Percentiles rank a stretch among this genome's conserved stretches.
phyloP scores from a whole-genome alignment of 1,140 invertebrate species.

The Euura saliciscinereae region DNA sequence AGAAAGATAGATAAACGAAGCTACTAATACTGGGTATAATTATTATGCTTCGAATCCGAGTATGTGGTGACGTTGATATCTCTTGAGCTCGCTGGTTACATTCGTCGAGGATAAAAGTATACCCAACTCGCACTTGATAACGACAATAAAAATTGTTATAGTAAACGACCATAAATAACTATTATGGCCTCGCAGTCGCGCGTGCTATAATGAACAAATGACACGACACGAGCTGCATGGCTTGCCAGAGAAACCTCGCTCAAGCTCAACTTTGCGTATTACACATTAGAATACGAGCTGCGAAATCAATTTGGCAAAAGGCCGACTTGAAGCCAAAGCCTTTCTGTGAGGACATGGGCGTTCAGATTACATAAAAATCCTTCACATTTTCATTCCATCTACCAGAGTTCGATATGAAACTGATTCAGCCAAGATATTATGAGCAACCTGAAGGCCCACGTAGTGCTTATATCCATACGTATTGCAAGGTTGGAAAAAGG shows the following conservation, averaged over 20 bases:
- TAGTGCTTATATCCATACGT: constrained; percentile 46
- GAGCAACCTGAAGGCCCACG: constrained; percentile 55
- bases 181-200: constrained; percentile 55
- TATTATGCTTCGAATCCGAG: no score
- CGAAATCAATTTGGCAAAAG: constrained; percentile 58
- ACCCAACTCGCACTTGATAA: no score
- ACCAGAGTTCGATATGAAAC: not conserved
- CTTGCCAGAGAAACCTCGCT: constrained; percentile 57
- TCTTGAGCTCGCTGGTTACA: no score
- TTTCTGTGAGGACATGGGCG: constrained; percentile 61
- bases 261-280: constrained; percentile 27
- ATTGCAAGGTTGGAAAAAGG: constrained; percentile 46
- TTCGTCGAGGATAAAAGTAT: no score
- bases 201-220: constrained; percentile 62
- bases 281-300: constrained; percentile 32
- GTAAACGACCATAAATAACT: no score
- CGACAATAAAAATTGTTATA: no score
- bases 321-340: constrained; percentile 47
- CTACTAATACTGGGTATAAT: no score
- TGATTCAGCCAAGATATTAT: constrained; percentile 9
- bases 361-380: constrained; percentile 44
- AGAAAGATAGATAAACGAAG: no score
- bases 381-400: not conserved
- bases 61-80: no score
- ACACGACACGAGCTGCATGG: constrained; percentile 62